phyloP scores from a whole-genome alignment of 2,888 invertebrate genomes.

The Achlya flavicornis region DNA sequence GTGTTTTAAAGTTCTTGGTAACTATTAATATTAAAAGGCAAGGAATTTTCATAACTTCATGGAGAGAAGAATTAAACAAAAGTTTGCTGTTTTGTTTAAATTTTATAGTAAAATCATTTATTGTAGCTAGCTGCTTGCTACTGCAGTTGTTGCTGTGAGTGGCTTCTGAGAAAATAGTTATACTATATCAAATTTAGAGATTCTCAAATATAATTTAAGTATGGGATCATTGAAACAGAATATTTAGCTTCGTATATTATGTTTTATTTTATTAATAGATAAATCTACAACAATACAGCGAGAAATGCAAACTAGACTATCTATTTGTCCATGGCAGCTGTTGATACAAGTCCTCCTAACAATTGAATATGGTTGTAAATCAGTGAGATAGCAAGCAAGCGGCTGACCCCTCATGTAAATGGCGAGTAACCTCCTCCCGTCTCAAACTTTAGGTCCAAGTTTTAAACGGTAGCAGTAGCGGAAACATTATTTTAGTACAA shows the following conservation, averaged over 20 bases:
- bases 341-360: conserved; percentile 75
- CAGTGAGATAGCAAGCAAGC: conserved; percentile 68
- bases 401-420: conserved; percentile 76
- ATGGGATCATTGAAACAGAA: not conserved
- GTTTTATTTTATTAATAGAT: conserved; percentile 17
- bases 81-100: not conserved
- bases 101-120: not conserved
- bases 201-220: no score
- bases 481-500: conserved; percentile 9
- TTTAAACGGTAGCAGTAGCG: conserved; percentile 39
- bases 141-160: no score
- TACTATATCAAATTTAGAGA: no score
- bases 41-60: not conserved
- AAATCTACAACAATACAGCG: conserved; percentile 27
- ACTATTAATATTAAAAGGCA: not conserved
- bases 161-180: no score
- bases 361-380: conserved; percentile 81
- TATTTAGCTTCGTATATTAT: not conserved
- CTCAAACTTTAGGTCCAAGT: conserved; percentile 52
- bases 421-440: conserved; percentile 58
- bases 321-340: conserved; percentile 72
- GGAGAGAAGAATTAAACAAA: not conserved
- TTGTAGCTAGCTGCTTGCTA: no score
- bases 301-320: conserved; percentile 53
- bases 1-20: conserved; percentile 14